Evolutionary conservation across 1,140 invertebrate species (phyloP).

Genomic region (Drosophila quadrilineata): DNA sequence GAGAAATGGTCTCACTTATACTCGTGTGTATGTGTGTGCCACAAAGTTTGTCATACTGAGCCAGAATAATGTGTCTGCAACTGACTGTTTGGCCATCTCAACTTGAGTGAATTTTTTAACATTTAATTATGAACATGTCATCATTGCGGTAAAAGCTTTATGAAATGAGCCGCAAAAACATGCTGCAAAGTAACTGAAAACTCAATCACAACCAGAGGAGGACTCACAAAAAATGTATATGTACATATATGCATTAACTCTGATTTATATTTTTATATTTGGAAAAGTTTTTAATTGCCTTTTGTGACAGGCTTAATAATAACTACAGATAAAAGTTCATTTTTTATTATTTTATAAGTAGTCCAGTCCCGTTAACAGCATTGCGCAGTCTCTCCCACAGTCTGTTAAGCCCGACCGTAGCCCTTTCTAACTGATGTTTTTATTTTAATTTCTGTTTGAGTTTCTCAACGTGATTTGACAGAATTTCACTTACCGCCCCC

Average conservation of each 20-base stretch:
- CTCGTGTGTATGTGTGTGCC: too few relatives aligned
- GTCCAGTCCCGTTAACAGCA: not conserved
- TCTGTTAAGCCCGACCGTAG: too few relatives aligned
- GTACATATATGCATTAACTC: too few relatives aligned
- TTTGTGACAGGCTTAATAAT: too few relatives aligned
- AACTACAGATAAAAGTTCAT: too few relatives aligned
- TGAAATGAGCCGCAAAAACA: slow-evolving; percentile 57
- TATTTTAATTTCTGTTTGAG: too few relatives aligned
- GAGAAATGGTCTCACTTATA: slow-evolving; percentile 27
- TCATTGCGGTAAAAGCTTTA: slow-evolving; percentile 72
- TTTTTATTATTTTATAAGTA: not conserved
- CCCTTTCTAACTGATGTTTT: too few relatives aligned
- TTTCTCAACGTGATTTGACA: slow-evolving; percentile 53
- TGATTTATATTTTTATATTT: too few relatives aligned
- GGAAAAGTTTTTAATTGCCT: too few relatives aligned
- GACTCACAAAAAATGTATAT: slow-evolving; percentile 10
- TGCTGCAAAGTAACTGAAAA: slow-evolving; percentile 28
- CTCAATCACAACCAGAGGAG: slow-evolving; percentile 33
- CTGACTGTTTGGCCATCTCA: slow-evolving; percentile 36
- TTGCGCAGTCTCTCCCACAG: too few relatives aligned
- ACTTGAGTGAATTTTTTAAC: slow-evolving; percentile 68
- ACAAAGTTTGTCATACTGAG: slow-evolving; percentile 28
- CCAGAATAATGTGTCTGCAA: slow-evolving; percentile 27
- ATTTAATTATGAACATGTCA: slow-evolving; percentile 78
- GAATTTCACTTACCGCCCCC: too few relatives aligned